These are phyloP conservation scores for Metellina segmentata DNA, from an alignment of 2,888 invertebrate genomes.

Conservation along the genomic window DNA sequence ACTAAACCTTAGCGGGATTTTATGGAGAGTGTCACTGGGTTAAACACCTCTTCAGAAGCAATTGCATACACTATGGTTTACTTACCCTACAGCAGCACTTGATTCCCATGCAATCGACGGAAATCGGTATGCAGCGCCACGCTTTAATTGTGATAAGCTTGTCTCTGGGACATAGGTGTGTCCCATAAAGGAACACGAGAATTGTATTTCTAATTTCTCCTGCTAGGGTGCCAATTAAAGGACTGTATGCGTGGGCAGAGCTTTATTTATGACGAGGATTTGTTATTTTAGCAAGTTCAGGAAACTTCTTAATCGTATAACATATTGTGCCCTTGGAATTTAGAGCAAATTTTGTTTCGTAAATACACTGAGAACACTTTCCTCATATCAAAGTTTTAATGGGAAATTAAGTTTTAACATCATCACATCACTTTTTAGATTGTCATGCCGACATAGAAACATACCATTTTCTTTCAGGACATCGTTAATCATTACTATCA, in stretches of 20 bases:
- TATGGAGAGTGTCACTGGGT: conserved; percentile 22
- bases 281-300: background rate
- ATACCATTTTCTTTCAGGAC: too few relatives aligned
- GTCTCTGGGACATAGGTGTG: conserved; percentile 44
- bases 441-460: too few relatives aligned
- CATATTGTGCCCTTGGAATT: too few relatives aligned
- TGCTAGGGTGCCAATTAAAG: conserved; percentile 3
- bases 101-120: background rate
- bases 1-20: conserved; percentile 7
- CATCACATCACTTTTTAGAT: too few relatives aligned
- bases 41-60: conserved; percentile 9
- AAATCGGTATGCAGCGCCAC: background rate
- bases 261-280: background rate
- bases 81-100: background rate
- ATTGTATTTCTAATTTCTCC: background rate
- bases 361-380: too few relatives aligned
- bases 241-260: conserved; percentile 1
- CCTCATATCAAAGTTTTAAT: too few relatives aligned
- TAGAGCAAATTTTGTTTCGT: too few relatives aligned
- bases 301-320: background rate
- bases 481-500: too few relatives aligned
- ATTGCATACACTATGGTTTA: background rate
- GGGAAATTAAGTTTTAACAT: too few relatives aligned
- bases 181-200: background rate
- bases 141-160: conserved; percentile 15